Evolutionary conservation across 2,888 invertebrate genomes (phyloP).

Genomic region (Apamea epomidion): DNA sequence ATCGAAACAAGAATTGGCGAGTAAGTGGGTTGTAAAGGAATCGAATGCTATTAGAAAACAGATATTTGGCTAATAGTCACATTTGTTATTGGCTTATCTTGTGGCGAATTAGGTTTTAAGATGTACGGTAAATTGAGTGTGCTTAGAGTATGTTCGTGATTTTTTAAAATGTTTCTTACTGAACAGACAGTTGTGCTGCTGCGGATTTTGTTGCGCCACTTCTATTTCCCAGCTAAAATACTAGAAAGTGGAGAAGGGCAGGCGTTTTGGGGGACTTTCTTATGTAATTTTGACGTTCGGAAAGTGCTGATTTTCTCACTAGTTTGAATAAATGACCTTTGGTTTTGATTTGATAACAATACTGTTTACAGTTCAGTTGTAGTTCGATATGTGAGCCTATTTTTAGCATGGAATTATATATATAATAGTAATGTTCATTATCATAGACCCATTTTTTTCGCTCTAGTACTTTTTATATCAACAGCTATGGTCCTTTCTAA

Average conservation of each 20-base stretch:
- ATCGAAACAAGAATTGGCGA: not conserved
- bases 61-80: conserved; percentile 19
- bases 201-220: not conserved
- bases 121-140: not conserved
- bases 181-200: not conserved
- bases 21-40: not conserved
- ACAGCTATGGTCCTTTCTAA: not conserved
- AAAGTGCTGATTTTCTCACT: not conserved
- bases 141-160: not conserved
- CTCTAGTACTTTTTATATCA: not conserved
- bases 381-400: not conserved
- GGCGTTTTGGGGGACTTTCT: not conserved
- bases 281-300: not conserved
- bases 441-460: no score
- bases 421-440: no score
- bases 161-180: not conserved
- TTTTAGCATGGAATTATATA: no score
- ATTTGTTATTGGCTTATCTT: conserved; percentile 36
- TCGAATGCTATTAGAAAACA: not conserved
- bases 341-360: not conserved
- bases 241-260: not conserved
- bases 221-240: not conserved
- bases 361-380: not conserved
- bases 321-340: not conserved
- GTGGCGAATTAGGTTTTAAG: not conserved